Percentiles rank a stretch among this genome's conserved stretches.
These are phyloP conservation scores for Acanthochromis polyacanthus DNA, from an alignment of 2,113 vertebrate genomes.

Conservation along the genomic window DNA sequence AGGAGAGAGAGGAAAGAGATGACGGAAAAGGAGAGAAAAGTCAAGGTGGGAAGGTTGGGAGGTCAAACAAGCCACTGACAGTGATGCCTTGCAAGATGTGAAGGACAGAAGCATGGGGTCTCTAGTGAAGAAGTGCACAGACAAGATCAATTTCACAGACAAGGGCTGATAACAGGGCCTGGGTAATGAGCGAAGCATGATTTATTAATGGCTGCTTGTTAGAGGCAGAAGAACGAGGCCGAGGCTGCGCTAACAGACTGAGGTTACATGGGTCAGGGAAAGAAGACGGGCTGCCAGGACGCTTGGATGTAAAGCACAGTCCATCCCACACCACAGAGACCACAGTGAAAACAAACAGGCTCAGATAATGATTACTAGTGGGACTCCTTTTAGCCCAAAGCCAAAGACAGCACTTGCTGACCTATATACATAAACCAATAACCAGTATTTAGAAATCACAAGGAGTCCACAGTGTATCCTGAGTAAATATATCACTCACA, in stretches of 20 bases:
- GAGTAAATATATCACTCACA: slow-evolving; percentile 36
- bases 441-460: slow-evolving; percentile 22
- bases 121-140: slow-evolving; percentile 49
- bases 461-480: slow-evolving; percentile 8
- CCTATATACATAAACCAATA: slow-evolving; percentile 45
- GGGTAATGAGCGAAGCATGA: slow-evolving; percentile 77
- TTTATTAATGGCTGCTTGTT: slow-evolving; percentile 80
- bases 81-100: slow-evolving; percentile 50
- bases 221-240: slow-evolving; percentile 52
- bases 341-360: slow-evolving; percentile 64
- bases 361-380: slow-evolving; percentile 66
- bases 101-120: slow-evolving; percentile 44
- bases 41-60: background rate
- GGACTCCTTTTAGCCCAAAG: slow-evolving; percentile 56
- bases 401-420: slow-evolving; percentile 36
- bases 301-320: slow-evolving; percentile 52
- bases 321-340: slow-evolving; percentile 53
- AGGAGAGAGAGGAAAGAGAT: slow-evolving; percentile 3
- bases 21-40: background rate
- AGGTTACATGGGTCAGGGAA: slow-evolving; percentile 59
- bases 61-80: slow-evolving; percentile 17
- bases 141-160: slow-evolving; percentile 77
- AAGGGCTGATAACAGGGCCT: slow-evolving; percentile 68
- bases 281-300: slow-evolving; percentile 45
- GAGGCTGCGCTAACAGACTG: slow-evolving; percentile 45